These are phyloP conservation scores for Drosophila kurseongensis DNA, from an alignment of 1,140 invertebrate genomes.

Conservation along the genomic window DNA sequence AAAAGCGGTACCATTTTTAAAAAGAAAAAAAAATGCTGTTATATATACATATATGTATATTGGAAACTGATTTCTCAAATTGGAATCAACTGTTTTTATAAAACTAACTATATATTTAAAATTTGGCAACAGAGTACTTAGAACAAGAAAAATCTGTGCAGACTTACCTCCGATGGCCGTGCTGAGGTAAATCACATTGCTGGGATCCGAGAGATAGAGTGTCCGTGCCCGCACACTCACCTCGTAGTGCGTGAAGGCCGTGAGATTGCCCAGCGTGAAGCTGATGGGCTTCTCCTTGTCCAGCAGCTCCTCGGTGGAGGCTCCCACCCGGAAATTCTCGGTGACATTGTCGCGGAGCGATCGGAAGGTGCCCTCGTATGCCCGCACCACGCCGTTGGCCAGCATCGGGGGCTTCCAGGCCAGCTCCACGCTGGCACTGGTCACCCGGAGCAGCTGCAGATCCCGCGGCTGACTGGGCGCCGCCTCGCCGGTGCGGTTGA, in stretches of 20 bases:
- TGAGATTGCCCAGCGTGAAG: conserved; percentile 53
- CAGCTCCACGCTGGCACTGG: conserved; percentile 37
- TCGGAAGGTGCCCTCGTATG: conserved; percentile 46
- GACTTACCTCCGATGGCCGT: conserved; percentile 65
- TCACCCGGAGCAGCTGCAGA: conserved; percentile 34
- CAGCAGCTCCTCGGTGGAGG: conserved; percentile 47
- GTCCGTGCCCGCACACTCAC: conserved; percentile 54
- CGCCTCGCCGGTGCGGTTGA: conserved; percentile 58
- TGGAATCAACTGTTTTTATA: no score
- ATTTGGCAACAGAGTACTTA: no score
- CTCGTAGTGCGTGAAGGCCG: conserved; percentile 58
- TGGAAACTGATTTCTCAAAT: no score
- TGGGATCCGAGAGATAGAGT: conserved; percentile 55
- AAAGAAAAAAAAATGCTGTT: no score
- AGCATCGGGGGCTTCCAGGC: conserved; percentile 59
- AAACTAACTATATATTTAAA: no score
- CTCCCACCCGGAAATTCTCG: conserved; percentile 41
- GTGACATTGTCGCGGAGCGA: conserved; percentile 34
- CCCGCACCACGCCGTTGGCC: conserved; percentile 62
- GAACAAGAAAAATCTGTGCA: no score
- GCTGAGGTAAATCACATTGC: conserved; percentile 53
- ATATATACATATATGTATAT: no score
- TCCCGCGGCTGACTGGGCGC: conserved; percentile 62
- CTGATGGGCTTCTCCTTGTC: conserved; percentile 55
- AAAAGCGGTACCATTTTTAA: no score